These are phyloP conservation scores for Archips xylosteana DNA, from an alignment of 2,888 invertebrate genomes.

Conservation along the genomic window DNA sequence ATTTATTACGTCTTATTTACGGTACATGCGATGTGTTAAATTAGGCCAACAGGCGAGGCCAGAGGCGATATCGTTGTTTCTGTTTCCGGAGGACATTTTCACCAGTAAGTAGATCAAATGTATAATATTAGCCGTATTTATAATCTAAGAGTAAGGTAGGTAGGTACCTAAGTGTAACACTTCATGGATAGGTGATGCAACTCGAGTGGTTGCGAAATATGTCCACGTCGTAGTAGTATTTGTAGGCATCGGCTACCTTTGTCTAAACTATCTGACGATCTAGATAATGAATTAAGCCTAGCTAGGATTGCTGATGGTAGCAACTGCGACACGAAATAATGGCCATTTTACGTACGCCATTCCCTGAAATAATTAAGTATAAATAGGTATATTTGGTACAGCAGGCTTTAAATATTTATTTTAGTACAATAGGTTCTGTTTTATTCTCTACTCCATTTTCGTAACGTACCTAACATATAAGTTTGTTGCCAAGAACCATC, in stretches of 20 bases:
- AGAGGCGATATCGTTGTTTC: constrained; percentile 50
- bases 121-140: constrained; percentile 14
- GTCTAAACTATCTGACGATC: constrained; percentile 15
- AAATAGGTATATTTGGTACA: neutral
- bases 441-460: neutral
- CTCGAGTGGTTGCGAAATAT: constrained; percentile 28
- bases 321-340: neutral
- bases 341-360: constrained; percentile 7
- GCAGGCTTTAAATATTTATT: neutral
- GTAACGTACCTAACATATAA: neutral
- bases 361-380: neutral
- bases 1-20: constrained; percentile 74
- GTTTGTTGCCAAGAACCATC: neutral
- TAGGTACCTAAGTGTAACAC: constrained; percentile 8
- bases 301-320: neutral
- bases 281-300: constrained; percentile 12
- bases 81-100: constrained; percentile 34
- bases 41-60: constrained; percentile 62
- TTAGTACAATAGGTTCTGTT: neutral
- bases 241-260: constrained; percentile 20
- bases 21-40: constrained; percentile 64
- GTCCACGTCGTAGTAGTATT: constrained; percentile 38
- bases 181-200: constrained; percentile 33
- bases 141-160: constrained; percentile 3
- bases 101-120: constrained; percentile 53